Base-by-base conservation (phyloP, 2,113 vertebrate genomes). In the Hoplias malabaricus region DNA sequence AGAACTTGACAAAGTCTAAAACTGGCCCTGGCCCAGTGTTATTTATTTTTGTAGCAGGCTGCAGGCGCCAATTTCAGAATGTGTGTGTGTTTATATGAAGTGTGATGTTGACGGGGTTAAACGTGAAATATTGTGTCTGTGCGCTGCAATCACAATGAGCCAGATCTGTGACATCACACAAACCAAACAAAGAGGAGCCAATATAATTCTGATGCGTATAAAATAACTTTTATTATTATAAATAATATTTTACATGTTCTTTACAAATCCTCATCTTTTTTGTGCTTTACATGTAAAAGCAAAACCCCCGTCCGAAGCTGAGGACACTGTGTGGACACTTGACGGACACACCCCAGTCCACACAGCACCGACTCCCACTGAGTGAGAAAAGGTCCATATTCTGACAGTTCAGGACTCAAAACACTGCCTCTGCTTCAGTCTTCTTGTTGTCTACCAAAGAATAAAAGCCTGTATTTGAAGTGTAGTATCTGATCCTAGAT, bases 191-290 rank as follows among this genome's bases (percentile, higher is more conserved):
- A 40, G 46, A 40, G n/a, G n/a, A n/a, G n/a, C 53, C n/a, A 19
- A 61, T 43, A 75, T 83, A 67, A 42, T 77, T 71, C 70, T 10
- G 36, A 50, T 43, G 90, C 92, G 90, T 96, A 97, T 93, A 97
- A 98, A 98, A 98, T 97, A 95, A n/a, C n/a, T 92, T 96, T 97
- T 97, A 99, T 97, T 95, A 92, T 93, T 94, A 87, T 89, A 86
- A 91, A 90, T 89, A 94, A 93, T 94, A 92, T 92, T 93, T 92
- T 93, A 94, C 91, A 92, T 92, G 12, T 90, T 88, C 87, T 95
- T 94, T 94, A 97, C 94, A 96, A 96, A 92, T 93, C 91, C 89
- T 90, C 48, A 21, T 53, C 84, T 69, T 85, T 90, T 90, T 96
- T 98, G 96, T 98, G 96, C 96, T 98, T 79, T 96, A 82, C 87